These are phyloP conservation scores for Catalaphyllia jardinei DNA, from an alignment of 64 coral and sea anemone species.

Conservation along the genomic window DNA sequence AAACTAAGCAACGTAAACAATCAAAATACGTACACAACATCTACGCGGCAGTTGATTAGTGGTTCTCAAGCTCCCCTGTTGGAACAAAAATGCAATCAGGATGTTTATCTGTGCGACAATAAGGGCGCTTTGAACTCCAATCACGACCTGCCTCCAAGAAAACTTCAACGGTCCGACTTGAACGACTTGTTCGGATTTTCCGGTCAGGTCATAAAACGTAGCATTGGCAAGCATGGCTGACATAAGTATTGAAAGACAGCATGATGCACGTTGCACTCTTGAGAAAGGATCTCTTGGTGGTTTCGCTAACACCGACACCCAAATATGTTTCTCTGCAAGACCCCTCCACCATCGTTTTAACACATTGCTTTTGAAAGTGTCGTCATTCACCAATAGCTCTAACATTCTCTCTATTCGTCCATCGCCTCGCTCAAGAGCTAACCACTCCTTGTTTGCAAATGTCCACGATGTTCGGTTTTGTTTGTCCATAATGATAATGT, in stretches of 20 bases:
- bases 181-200: not conserved
- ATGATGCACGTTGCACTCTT: slow-evolving; percentile 28
- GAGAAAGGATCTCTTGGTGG: not conserved
- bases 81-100: slow-evolving; percentile 16
- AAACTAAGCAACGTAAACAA: not conserved
- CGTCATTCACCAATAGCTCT: not conserved
- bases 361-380: not conserved
- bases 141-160: not conserved
- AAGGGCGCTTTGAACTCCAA: slow-evolving; percentile 5
- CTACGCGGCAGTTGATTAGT: not conserved
- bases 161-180: slow-evolving; percentile 20
- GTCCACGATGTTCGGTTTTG: not conserved
- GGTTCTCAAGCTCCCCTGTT: not conserved
- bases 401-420: slow-evolving; percentile 1
- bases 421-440: slow-evolving; percentile 30
- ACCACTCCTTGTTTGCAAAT: not conserved
- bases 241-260: slow-evolving; percentile 39
- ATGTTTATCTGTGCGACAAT: slow-evolving; percentile 32
- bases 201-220: not conserved
- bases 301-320: slow-evolving; percentile 41
- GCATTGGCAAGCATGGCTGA: slow-evolving; percentile 60
- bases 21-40: not conserved
- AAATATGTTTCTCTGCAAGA: slow-evolving; percentile 45
- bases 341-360: not conserved
- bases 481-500: slow-evolving; percentile 4